These are phyloP conservation scores for Enteromius treurensis DNA, from an alignment of 2,797 vertebrate species.

Conservation along the genomic window DNA sequence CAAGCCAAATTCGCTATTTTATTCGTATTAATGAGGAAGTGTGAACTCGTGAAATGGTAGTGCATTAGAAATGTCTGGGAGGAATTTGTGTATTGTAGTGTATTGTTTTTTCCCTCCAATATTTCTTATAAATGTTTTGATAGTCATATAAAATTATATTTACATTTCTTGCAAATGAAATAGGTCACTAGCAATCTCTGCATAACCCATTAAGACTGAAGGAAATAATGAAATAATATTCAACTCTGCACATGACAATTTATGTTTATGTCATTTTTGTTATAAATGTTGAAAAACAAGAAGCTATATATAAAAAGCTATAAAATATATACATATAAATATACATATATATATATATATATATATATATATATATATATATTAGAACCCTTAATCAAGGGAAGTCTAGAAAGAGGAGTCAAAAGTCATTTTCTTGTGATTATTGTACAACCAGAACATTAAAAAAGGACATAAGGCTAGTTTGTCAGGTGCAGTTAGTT, in stretches of 20 bases:
- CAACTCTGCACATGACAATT: background rate
- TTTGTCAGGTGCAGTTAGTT: constrained; percentile 23
- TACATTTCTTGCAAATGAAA: background rate
- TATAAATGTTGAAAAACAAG: background rate
- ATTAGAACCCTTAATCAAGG: background rate
- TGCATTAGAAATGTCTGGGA: background rate
- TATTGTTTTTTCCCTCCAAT: background rate
- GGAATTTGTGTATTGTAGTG: no score
- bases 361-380: no score
- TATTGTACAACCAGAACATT: background rate
- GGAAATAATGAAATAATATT: background rate
- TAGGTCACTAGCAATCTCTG: background rate
- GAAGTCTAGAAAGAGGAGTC: constrained; percentile 1
- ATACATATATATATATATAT: no score
- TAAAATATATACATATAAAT: background rate
- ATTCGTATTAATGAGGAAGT: no score
- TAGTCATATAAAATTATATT: background rate
- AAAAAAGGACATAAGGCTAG: background rate
- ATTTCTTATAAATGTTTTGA: background rate
- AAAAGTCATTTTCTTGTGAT: background rate
- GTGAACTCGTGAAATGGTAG: no score
- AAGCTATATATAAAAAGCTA: background rate
- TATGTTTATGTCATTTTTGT: constrained; percentile 2
- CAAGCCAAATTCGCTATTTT: no score
- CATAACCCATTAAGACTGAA: constrained; percentile 45